Evolutionary conservation across 2,113 vertebrate species (phyloP).

Genomic region (Lucifuga dentata): DNA sequence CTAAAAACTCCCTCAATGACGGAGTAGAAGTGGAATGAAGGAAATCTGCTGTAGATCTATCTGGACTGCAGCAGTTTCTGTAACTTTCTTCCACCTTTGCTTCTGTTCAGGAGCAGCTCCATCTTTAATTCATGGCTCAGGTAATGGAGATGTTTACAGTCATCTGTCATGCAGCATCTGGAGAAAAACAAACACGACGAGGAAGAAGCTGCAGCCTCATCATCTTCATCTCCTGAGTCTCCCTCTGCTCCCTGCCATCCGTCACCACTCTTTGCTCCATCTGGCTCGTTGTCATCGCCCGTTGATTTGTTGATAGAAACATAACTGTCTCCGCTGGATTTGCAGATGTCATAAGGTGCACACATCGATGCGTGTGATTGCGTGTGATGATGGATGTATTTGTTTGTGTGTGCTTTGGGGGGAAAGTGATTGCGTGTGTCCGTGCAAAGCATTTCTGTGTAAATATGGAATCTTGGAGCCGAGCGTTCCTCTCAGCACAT

Average conservation of each 20-base stretch:
- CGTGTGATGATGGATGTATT: neutral
- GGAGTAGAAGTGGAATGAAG: no score
- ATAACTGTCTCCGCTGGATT: no score
- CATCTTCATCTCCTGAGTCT: conserved; percentile 49
- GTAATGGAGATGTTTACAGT: no score
- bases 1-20: no score
- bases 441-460: conserved; percentile 3
- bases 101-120: no score
- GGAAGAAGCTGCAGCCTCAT: conserved; percentile 32
- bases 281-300: conserved; percentile 18
- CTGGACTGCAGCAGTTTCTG: no score
- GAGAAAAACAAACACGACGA: conserved; percentile 36
- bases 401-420: neutral
- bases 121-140: no score
- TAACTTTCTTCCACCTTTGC: no score
- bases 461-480: conserved; percentile 19
- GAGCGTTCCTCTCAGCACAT: conserved; percentile 13
- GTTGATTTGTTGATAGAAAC: conserved; percentile 37
- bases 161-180: conserved; percentile 51
- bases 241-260: conserved; percentile 19
- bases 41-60: no score
- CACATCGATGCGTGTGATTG: conserved; percentile 43
- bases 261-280: conserved; percentile 37
- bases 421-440: neutral
- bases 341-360: no score